phyloP scores from a whole-genome alignment of 2,888 invertebrate genomes.

The Siphlonurus alternatus region DNA sequence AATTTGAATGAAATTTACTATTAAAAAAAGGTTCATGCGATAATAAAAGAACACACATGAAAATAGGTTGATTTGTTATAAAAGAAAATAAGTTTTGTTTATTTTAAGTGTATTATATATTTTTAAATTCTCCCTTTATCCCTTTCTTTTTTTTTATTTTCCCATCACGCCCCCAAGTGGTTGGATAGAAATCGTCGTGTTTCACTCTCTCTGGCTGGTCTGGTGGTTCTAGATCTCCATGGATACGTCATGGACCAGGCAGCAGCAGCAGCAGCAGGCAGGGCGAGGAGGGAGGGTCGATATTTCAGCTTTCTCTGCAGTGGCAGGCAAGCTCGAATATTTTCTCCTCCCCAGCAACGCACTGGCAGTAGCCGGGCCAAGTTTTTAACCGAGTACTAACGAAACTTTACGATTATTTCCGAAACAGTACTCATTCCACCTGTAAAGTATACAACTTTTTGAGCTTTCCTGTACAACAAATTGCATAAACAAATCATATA shows the following conservation, averaged over 20 bases:
- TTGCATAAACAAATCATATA: not conserved
- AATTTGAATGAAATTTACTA: too few relatives aligned
- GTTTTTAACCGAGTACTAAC: too few relatives aligned
- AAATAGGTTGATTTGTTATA: too few relatives aligned
- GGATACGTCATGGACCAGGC: not conserved
- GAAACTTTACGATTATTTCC: too few relatives aligned
- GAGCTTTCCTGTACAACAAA: not conserved
- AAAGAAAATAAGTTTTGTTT: too few relatives aligned
- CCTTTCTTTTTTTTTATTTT: not conserved
- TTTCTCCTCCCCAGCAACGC: not conserved
- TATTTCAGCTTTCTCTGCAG: constrained; percentile 1
- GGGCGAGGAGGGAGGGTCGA: constrained; percentile 1
- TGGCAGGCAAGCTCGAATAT: not conserved
- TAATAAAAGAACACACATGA: too few relatives aligned
- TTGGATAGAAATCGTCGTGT: too few relatives aligned
- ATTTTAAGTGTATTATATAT: too few relatives aligned
- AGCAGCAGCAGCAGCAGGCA: not conserved
- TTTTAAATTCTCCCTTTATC: not conserved
- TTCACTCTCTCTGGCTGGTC: not conserved
- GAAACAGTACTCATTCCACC: not conserved
- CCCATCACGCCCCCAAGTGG: not conserved
- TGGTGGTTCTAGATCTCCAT: not conserved
- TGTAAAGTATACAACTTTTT: not conserved
- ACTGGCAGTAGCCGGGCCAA: too few relatives aligned
- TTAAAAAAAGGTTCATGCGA: too few relatives aligned